Base-by-base conservation (phyloP, 2,113 vertebrate genomes). In the Oreochromis niloticus region DNA sequence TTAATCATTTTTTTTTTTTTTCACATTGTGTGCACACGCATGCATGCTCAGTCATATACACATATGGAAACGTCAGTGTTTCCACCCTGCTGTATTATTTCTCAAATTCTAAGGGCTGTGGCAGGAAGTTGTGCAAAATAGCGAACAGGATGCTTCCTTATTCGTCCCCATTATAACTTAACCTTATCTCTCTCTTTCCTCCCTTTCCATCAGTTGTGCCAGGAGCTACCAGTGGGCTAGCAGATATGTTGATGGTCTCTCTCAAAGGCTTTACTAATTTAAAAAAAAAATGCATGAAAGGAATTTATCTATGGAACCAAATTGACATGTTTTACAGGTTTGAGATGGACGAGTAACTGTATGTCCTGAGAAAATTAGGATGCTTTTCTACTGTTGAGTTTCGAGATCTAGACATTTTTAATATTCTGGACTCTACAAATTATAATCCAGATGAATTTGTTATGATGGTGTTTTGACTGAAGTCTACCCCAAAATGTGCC, bases 121-220 rank as follows among this genome's bases (percentile, higher is more conserved):
- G 87, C 92, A 95, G 95, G 94, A 95, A 94, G 92, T 95, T 95
- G 86, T 93, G 94, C 85, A 95, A 92, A 91, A 92, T 90, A 83
- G 85, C 22, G 10, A 87, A 93, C 94, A 93, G 89, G 87, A 93
- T 92, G 91, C 86, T 86, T 91, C 84, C 87, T 61, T 93, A 84
- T 93, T 94, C 11, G 61, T 87, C 84, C 41, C 75, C 81, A 89
- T 93, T 91, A 88, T 89, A 83, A 46, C 81, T 57, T 80, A 80
- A 36, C 56, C 85, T 88, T 94, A 92, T 95, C 83, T 57, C 39
- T 54, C 48, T 41, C 55, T 59, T 78, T 93, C 63, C 43, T 84
- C 82, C 68, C 85, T 92, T 94, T 94, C 89, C 87, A 90, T 85
- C 87, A 84, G 90, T 95, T 95, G 93, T 95, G 41, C 22, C 39